Base-by-base conservation (phyloP, 2,888 invertebrate genomes). In the Vesta saturnalis region DNA sequence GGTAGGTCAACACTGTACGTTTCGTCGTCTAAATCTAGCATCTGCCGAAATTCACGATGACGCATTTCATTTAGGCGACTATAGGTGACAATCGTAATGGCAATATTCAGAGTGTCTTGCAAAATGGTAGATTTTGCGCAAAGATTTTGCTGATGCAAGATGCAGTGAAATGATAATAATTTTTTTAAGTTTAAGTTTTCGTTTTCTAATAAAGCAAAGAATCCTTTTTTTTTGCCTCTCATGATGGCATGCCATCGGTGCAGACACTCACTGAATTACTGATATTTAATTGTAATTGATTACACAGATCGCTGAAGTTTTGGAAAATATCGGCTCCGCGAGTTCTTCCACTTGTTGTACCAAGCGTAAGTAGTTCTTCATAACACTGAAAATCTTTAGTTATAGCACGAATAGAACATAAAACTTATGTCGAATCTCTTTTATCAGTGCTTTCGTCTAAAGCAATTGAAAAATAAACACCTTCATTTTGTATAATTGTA, bases 251-350 rank as follows among this genome's bases (percentile, higher is more conserved):
- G n/a, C n/a, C n/a, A n/a, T n/a, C n/a, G n/a, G n/a, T n/a, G n/a
- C n/a, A 46, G 46, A 46, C 6, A 46, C 46, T 46, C n/a, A 46
- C 46, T 46, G n/a, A 46, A 46, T 46, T 46, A 46, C 46, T 46
- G 46, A 46, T n/a, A 46, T 46, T 46, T 46, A 46, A 46, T 46
- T 46, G 46, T 46, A 46, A 46, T 46, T 46, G 46, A 46, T 46
- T 14, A 46, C 46, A 46, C n/a, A 46, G 6, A 8, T 46, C 14
- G 4, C 46, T 46, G 46, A 46, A 3, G 46, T n/a, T 46, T 46
- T 46, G 6, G 46, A 46, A 46, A 46, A 46, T 46, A 46, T 46
- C 6, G 15, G 15, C 12, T 14, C n/a, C 15, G 46, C 46, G 46
- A 46, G 46, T 46, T 46, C 46, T 46, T 46, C 15, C 46, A 15